phyloP scores from a whole-genome alignment of 1,140 invertebrate genomes.

The Atta colombica region DNA sequence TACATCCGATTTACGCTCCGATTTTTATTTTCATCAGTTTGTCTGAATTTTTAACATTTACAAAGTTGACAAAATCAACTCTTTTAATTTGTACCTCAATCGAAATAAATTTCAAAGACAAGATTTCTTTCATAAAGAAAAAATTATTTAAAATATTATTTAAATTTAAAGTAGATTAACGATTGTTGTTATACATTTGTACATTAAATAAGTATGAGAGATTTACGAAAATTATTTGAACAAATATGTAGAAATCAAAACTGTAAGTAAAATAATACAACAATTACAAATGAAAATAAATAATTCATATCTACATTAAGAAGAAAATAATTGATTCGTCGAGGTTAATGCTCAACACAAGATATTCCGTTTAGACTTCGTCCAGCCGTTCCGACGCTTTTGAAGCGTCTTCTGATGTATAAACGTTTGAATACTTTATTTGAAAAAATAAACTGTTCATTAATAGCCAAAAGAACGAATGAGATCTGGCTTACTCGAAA shows the following conservation, averaged over 20 bases:
- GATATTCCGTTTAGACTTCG: slow-evolving; percentile 74
- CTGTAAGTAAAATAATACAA: not conserved
- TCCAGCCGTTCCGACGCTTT: slow-evolving; percentile 71
- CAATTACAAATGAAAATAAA: slow-evolving; percentile 69
- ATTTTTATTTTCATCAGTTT: not conserved
- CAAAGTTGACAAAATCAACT: not conserved
- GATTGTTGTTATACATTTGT: not conserved
- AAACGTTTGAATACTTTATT: slow-evolving; percentile 59
- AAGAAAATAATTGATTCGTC: slow-evolving; percentile 75
- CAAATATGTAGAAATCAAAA: not conserved
- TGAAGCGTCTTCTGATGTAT: slow-evolving; percentile 58
- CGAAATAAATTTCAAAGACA: not conserved
- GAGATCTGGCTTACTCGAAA: slow-evolving; percentile 7
- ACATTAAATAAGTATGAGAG: not conserved
- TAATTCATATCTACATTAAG: slow-evolving; percentile 27
- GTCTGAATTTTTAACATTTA: not conserved
- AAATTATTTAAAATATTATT: not conserved
- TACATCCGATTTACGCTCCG: too few relatives aligned
- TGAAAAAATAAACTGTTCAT: slow-evolving; percentile 67
- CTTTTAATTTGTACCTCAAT: not conserved
- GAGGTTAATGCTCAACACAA: slow-evolving; percentile 69
- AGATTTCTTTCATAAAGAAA: not conserved
- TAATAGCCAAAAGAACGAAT: slow-evolving; percentile 12
- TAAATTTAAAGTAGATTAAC: not conserved
- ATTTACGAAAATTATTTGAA: not conserved